Evolutionary conservation across 2,113 vertebrate species (phyloP).

Genomic region (Tyrannus savana): DNA sequence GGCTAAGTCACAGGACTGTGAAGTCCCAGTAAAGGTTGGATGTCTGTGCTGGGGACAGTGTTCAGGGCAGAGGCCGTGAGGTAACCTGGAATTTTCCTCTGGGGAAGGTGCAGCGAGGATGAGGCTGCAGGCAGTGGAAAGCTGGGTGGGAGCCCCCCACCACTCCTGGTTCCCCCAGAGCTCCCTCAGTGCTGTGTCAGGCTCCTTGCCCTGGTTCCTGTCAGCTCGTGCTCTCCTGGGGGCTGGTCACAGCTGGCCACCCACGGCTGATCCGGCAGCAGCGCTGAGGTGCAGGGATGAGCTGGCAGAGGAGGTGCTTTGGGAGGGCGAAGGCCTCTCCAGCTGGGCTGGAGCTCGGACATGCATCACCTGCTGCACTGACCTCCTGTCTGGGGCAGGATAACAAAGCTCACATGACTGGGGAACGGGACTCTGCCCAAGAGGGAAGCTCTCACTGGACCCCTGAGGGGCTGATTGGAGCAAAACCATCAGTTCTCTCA

Average conservation of each 20-base stretch:
- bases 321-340: neutral
- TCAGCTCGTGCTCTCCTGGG: fast-evolving
- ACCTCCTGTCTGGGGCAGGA: neutral
- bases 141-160: neutral
- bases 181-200: neutral
- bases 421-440: neutral
- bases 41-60: neutral
- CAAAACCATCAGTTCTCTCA: neutral
- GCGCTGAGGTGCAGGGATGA: neutral
- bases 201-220: neutral
- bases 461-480: fast-evolving
- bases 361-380: neutral
- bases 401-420: neutral
- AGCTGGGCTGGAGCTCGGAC: neutral
- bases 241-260: neutral
- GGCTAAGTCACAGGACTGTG: neutral
- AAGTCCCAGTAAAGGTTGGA: neutral
- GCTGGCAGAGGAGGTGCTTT: neutral
- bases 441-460: neutral
- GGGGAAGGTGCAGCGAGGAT: neutral
- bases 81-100: neutral
- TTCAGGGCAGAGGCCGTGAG: neutral
- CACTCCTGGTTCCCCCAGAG: neutral
- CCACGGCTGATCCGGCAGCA: neutral
- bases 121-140: neutral